These are phyloP conservation scores for Myodes glareolus DNA, from an alignment of 2,113 vertebrate genomes.

Conservation along the genomic window DNA sequence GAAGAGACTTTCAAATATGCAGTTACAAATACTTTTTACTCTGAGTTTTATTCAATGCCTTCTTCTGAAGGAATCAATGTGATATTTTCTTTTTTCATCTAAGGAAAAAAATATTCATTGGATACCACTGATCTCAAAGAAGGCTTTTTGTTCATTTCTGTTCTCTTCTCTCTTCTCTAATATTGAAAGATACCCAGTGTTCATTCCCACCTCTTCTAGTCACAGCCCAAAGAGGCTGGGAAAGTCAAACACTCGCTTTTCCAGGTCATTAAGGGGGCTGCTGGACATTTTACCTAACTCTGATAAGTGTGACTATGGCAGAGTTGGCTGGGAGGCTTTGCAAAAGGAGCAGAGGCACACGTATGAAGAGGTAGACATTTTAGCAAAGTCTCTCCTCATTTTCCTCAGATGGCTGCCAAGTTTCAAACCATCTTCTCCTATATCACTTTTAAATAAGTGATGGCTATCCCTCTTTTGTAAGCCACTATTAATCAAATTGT, in stretches of 20 bases:
- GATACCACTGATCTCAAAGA: background rate
- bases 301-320: background rate
- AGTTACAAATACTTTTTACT: conserved; percentile 15
- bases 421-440: background rate
- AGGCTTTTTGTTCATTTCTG: conserved; percentile 25
- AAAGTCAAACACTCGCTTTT: conserved; percentile 15
- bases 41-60: background rate
- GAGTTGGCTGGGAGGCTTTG: background rate
- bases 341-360: background rate
- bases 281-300: conserved; percentile 7
- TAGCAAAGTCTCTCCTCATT: background rate
- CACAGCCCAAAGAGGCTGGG: background rate
- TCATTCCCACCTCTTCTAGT: background rate
- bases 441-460: background rate
- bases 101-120: background rate
- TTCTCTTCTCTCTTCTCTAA: background rate
- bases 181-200: background rate
- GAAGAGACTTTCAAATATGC: conserved; percentile 39
- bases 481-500: background rate
- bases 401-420: background rate
- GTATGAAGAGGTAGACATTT: background rate
- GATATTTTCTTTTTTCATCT: background rate
- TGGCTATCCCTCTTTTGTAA: background rate
- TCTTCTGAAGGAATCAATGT: background rate
- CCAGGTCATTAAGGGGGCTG: background rate